phyloP scores from a whole-genome alignment of 1,140 invertebrate genomes.

The Camponotus pennsylvanicus region DNA sequence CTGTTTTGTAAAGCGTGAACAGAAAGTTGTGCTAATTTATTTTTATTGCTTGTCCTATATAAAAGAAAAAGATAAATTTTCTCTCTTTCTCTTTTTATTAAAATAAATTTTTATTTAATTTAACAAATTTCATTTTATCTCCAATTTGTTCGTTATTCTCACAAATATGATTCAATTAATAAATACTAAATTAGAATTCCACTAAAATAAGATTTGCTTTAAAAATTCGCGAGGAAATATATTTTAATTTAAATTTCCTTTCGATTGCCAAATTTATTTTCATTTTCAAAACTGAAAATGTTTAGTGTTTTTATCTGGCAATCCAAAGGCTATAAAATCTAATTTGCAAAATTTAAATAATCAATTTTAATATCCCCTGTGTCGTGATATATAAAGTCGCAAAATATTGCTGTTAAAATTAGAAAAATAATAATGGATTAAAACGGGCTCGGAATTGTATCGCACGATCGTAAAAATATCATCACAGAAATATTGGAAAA shows the following conservation, averaged over 20 bases:
- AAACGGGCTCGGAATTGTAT: background rate
- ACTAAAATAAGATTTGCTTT: background rate
- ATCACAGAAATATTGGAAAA: slow-evolving; percentile 16
- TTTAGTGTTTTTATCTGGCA: no score
- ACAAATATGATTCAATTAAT: background rate
- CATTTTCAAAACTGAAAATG: background rate
- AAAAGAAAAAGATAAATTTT: background rate
- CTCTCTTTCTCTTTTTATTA: background rate
- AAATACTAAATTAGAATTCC: background rate
- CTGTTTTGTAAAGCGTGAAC: slow-evolving; percentile 5
- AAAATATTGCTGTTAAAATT: background rate
- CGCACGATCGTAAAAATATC: background rate
- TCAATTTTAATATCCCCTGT: background rate
- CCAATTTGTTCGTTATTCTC: background rate
- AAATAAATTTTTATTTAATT: background rate
- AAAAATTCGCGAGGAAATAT: background rate
- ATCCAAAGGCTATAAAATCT: background rate
- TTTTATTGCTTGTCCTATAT: slow-evolving; percentile 30
- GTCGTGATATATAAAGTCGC: background rate
- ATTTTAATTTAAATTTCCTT: no score
- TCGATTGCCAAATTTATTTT: background rate
- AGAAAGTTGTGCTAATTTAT: background rate
- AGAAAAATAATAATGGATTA: slow-evolving; percentile 8
- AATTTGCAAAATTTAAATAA: background rate
- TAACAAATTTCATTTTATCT: no score